Conservation (phyloP, 1,140 invertebrate genomes). For the Cydia pomonella region DNA sequence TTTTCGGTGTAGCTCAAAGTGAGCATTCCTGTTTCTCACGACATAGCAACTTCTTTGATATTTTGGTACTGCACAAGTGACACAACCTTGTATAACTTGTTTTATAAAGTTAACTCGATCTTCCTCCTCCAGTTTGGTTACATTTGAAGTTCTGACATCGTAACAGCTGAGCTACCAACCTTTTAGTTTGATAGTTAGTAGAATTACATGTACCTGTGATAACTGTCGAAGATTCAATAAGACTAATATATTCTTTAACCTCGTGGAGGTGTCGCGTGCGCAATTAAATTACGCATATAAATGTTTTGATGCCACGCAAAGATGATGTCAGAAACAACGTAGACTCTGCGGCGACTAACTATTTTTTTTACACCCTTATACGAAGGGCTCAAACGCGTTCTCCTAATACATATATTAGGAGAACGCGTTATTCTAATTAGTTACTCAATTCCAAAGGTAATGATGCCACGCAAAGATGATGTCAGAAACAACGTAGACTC, state of each 20-base stretch:
- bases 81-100: no score
- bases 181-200: neutral
- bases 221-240: slow-evolving; percentile 34
- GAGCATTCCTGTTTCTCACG: no score
- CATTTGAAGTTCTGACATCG: neutral
- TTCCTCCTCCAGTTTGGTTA: no score
- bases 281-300: slow-evolving; percentile 49
- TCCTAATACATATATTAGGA: neutral
- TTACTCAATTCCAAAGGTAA: neutral
- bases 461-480: slow-evolving; percentile 39
- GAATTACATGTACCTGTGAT: neutral
- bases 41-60: no score
- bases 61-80: no score
- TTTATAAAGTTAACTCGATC: no score
- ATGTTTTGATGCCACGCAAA: slow-evolving; percentile 54
- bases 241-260: slow-evolving; percentile 43
- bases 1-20: no score
- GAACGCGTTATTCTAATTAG: slow-evolving; percentile 19
- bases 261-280: slow-evolving; percentile 38
- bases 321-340: slow-evolving; percentile 31
- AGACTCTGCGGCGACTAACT: slow-evolving; percentile 42
- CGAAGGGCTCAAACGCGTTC: no score
- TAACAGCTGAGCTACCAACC: neutral
- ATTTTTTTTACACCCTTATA: slow-evolving; percentile 46
- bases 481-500: slow-evolving; percentile 37